Evolutionary conservation across 2,797 vertebrate genomes (phyloP).

Genomic region (Tachyglossus aculeatus): DNA sequence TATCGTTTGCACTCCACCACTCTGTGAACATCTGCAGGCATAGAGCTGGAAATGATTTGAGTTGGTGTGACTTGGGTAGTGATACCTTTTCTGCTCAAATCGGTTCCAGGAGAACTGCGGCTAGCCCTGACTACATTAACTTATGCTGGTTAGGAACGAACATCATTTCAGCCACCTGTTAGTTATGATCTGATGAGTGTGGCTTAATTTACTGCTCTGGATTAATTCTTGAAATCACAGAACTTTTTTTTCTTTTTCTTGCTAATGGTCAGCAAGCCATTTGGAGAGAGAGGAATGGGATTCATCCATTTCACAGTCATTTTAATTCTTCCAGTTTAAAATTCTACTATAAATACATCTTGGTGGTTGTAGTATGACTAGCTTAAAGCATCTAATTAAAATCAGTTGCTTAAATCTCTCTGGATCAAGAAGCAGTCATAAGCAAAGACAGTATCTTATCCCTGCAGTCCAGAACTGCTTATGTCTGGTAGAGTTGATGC

Average conservation of each 20-base stretch:
- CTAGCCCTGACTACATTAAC: conserved; percentile 70
- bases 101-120: conserved; percentile 65
- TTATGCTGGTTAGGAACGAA: conserved; percentile 67
- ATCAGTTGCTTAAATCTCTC: conserved; percentile 81
- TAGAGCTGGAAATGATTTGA: conserved; percentile 43
- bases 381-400: conserved; percentile 82
- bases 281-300: conserved; percentile 39
- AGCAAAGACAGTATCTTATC: conserved; percentile 77
- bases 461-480: conserved; percentile 71
- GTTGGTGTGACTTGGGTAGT: conserved; percentile 50
- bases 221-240: conserved; percentile 71
- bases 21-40: conserved; percentile 30
- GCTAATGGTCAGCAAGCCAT: conserved; percentile 67
- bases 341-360: conserved; percentile 77
- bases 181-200: conserved; percentile 65
- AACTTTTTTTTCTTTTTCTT: conserved; percentile 41
- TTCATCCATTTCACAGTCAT: conserved; percentile 66
- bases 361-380: conserved; percentile 76
- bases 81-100: conserved; percentile 70
- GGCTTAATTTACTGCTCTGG: conserved; percentile 70
- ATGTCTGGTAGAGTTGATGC: conserved; percentile 60
- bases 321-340: conserved; percentile 75
- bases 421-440: conserved; percentile 76
- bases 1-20: conserved; percentile 29
- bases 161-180: conserved; percentile 60